Evolutionary conservation across 1,140 invertebrate species (phyloP), one percentile per base, ranked within the genome.

Genomic region (Oedothorax gibbosus): DNA sequence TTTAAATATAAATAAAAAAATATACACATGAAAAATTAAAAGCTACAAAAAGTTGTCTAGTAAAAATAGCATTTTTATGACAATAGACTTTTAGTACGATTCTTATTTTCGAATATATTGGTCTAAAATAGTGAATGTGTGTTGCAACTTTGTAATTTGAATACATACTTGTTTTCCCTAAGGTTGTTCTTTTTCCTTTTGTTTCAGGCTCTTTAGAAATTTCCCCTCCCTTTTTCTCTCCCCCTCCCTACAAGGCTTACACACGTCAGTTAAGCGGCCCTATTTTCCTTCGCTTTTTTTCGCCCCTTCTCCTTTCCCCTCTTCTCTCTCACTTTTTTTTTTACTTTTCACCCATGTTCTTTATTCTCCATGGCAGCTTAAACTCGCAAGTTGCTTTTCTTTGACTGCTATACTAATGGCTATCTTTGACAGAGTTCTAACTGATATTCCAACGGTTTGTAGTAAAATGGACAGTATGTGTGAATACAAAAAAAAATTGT

Each of bases 281-380:
- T 64, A 56, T 82, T 82, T 73, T 60, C 54, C 66, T 81, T 21
- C 66, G 5, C 51, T 8, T 71, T 81, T 80, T 72, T 66, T 68
- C 0, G 11, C 53, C n/a, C 10, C 53, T 75, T 51, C 35, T 51
- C 69, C 50, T 18, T 71, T 51, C 53, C 21, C 69, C 53, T 35
- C 53, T 21, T n/a, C 49, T n/a, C n/a, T 50, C 14, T 10, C 11
- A 20, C 57, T 57, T 69, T 71, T 51, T 57, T 80, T 71, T 81
- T 56, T 35, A 64, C 65, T 56, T 72, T 53, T 10, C 50, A 15
- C 54, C 50, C 35, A 18, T 64, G 60, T 77, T 77, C 60, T 77
- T 60, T 77, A 50, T 64, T 72, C 69, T 72, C 80, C 79, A 18
- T 82, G 68, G 53, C 80, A 73, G 80, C 80, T 82, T 82, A 82